Conservation (phyloP, 2,888 invertebrate species). For the Portevinia maculata region DNA sequence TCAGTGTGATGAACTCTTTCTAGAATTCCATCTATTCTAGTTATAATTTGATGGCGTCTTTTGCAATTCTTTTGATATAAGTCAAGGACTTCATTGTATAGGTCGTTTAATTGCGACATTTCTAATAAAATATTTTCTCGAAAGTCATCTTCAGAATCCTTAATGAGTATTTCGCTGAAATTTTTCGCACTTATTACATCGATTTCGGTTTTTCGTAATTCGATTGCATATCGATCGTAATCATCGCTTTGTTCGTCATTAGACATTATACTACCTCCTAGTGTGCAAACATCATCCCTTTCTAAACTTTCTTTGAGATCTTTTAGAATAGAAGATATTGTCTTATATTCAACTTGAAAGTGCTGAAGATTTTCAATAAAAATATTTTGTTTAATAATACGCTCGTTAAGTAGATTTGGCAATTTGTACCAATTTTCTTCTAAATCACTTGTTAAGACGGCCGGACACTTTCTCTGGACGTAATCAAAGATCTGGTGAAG, state of each 20-base stretch:
- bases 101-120: constrained; percentile 79
- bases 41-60: constrained; percentile 78
- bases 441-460: constrained; percentile 76
- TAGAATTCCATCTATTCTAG: constrained; percentile 79
- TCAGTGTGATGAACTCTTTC: constrained; percentile 81
- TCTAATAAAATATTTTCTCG: constrained; percentile 78
- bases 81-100: constrained; percentile 79
- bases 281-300: constrained; percentile 62
- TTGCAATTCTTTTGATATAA: constrained; percentile 78
- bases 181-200: constrained; percentile 82
- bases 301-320: constrained; percentile 70
- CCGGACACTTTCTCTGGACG: constrained; percentile 75
- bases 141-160: constrained; percentile 79
- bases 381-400: constrained; percentile 82
- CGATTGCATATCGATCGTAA: constrained; percentile 77
- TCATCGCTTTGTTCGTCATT: constrained; percentile 27
- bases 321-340: constrained; percentile 76
- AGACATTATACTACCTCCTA: constrained; percentile 31
- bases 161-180: constrained; percentile 82
- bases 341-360: constrained; percentile 80
- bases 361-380: constrained; percentile 82
- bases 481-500: constrained; percentile 77
- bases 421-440: constrained; percentile 80
- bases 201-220: constrained; percentile 82
- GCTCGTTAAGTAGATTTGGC: constrained; percentile 80